Evolutionary conservation across 2,888 invertebrate genomes (phyloP), one percentile per base, ranked within the genome.

Genomic region (Argyresthia albistria): DNA sequence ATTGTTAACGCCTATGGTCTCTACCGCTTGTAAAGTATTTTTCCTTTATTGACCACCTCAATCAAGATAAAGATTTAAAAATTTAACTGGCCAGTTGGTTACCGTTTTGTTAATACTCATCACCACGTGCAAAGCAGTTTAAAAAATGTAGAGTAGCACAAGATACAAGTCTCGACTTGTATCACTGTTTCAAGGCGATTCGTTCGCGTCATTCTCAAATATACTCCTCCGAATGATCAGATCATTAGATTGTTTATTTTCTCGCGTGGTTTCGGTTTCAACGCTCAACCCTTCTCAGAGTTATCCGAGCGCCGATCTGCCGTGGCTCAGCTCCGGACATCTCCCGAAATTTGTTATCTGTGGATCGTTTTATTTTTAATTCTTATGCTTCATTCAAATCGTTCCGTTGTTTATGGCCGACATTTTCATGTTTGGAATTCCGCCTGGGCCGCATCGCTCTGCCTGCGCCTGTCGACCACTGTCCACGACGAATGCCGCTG

Each of bases 391-490:
- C 82, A 83, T 86, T 84, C 84, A 84, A 87, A 87, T 86, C 77
- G 78, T 76, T 81, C 68, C 60, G 81, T 84, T 83, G 87, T 87
- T 87, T 87, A 87, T 86, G 76, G 87, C 71, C 76, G 75, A 78
- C 82, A 83, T 87, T 87, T 87, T 86, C 76, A 80, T 84, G 77
- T 83, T 86, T 87, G 63, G 78, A 82, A 87, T 87, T 80, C 83
- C 66, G 65, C 58, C 58, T 61, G 58, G 61, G 61, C 51, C 61
- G 66, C 59, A 25, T 25, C 25, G 25, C 25, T 6, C 25, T 25
- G 25, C 25, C 25, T 25, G 61, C 65, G 63, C 57, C 59, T 60
- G 56, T 53, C 57, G 58, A 58, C 66, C 63, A 65, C 66, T 69
- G 57, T 64, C 11, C 49, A 12, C 66, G 60, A 69, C 57, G 75